Conservation (phyloP, 2,797 vertebrate genomes). For the Microctenopoma stevenorrisi region DNA sequence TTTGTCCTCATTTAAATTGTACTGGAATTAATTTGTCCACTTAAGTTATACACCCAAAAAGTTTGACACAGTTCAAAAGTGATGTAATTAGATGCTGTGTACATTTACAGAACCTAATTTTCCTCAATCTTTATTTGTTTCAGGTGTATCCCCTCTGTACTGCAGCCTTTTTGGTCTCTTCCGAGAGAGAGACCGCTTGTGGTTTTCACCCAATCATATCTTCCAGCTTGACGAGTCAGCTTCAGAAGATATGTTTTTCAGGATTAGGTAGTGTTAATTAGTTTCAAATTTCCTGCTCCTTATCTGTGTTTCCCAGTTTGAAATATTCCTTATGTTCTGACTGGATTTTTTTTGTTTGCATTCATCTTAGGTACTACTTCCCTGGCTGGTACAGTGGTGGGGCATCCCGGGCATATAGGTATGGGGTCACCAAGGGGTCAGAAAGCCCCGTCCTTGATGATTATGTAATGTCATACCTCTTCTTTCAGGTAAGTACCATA, state of each 20-base stretch:
- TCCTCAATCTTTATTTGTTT: constrained; percentile 33
- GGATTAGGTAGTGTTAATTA: constrained; percentile 83
- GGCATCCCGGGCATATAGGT: constrained; percentile 86
- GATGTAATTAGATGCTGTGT: neutral
- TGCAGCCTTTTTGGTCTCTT: constrained; percentile 91
- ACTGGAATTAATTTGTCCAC: neutral
- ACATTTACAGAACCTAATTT: neutral
- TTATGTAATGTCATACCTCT: constrained; percentile 92
- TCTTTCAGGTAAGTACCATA: constrained; percentile 87
- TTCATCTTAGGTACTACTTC: constrained; percentile 90
- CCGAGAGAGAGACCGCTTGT: constrained; percentile 87
- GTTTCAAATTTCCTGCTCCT: neutral
- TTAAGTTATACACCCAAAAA: neutral
- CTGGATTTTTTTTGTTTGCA: neutral
- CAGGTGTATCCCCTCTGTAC: constrained; percentile 92
- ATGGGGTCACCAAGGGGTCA: constrained; percentile 87
- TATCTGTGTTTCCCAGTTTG: neutral
- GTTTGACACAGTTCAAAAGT: neutral
- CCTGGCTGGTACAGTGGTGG: constrained; percentile 92
- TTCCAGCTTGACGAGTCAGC: constrained; percentile 88
- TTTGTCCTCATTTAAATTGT: neutral
- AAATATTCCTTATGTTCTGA: neutral
- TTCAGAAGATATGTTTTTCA: constrained; percentile 85
- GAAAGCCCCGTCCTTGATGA: constrained; percentile 93
- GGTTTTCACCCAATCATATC: constrained; percentile 93